These are phyloP conservation scores for Phyllotreta cruciferae DNA, from an alignment of 2,888 invertebrate genomes.

Conservation along the genomic window DNA sequence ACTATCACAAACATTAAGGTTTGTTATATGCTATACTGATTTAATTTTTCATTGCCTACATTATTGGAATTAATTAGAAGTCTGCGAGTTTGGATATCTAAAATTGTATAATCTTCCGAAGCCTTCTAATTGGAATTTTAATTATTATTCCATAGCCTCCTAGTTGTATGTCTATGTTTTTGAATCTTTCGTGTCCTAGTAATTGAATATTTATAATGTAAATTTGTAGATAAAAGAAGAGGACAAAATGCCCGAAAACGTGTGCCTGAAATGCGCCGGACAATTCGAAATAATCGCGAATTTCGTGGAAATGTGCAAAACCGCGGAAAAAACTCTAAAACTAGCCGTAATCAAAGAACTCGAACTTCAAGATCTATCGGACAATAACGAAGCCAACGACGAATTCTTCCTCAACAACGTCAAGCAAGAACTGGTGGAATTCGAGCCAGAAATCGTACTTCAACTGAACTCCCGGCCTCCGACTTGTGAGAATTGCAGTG, in stretches of 20 bases:
- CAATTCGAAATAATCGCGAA: constrained; percentile 32
- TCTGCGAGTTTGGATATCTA: no score
- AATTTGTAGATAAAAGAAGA: constrained; percentile 37
- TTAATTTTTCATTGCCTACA: neutral
- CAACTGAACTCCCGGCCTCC: constrained; percentile 25
- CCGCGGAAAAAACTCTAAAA: constrained; percentile 32
- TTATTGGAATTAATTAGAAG: neutral
- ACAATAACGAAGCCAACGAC: constrained; percentile 30
- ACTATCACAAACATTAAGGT: constrained; percentile 36
- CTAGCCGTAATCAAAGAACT: constrained; percentile 28
- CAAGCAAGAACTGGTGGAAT: constrained; percentile 35
- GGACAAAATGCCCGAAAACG: constrained; percentile 39
- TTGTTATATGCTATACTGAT: no score
- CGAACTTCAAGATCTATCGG: constrained; percentile 23
- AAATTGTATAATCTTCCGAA: no score
- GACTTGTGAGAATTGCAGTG: constrained; percentile 37
- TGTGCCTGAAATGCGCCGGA: constrained; percentile 35
- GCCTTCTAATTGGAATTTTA: no score
- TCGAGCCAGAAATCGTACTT: constrained; percentile 33
- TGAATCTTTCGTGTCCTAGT: neutral
- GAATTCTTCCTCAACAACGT: constrained; percentile 31
- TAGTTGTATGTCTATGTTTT: neutral
- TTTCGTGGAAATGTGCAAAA: constrained; percentile 37
- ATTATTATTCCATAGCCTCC: no score
- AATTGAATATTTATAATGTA: constrained; percentile 11